Evolutionary conservation across 2,113 vertebrate species (phyloP), one percentile per base, ranked within the genome.

Genomic region (Glaucomys volans): DNA sequence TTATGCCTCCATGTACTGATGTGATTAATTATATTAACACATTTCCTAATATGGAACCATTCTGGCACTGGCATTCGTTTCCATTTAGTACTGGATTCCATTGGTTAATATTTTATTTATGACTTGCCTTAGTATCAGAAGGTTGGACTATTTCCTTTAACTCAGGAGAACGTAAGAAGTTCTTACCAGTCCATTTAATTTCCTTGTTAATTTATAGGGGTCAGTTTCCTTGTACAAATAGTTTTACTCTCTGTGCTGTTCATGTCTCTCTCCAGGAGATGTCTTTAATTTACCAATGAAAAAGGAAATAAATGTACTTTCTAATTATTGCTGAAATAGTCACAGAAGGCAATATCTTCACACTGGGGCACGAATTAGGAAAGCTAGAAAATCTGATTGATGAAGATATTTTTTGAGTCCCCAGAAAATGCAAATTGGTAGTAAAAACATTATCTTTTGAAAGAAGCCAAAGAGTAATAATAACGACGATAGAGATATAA

Each of bases 91-190:
- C 91, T 85, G 42, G 37, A 44, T 95, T 96, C 8, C 81, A 64
- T 89, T 95, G 91, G 69, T 28, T 95, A 83, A 75, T 91, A 26
- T 85, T 94, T 95, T 95, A 91, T 85, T 94, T 96, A 76, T 91
- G 85, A 88, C 76, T 87, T 90, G 80, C 71, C 64, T 95, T 95
- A 66, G 42, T 91, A 44, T 91, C 67, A 82, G 82, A 83, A 89
- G 57, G 79, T 90, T 8, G 0, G 44, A 87, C 50, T 81, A 67
- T 89, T 94, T 95, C 66, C 87, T 92, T 97, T 93, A 93, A 96
- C 67, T 90, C 35, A 54, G 14, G 54, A 75, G 40, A 87, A 81
- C 26, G 67, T 30, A 89, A 67, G 81, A 95, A 90, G 69, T 76
- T 82, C 72, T 87, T 97, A 89, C 37, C 14, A 91, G 82, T 74